Evolutionary conservation across 2,888 invertebrate species (phyloP), one percentile per base, ranked within the genome.

Genomic region (Noctua fimbriata): DNA sequence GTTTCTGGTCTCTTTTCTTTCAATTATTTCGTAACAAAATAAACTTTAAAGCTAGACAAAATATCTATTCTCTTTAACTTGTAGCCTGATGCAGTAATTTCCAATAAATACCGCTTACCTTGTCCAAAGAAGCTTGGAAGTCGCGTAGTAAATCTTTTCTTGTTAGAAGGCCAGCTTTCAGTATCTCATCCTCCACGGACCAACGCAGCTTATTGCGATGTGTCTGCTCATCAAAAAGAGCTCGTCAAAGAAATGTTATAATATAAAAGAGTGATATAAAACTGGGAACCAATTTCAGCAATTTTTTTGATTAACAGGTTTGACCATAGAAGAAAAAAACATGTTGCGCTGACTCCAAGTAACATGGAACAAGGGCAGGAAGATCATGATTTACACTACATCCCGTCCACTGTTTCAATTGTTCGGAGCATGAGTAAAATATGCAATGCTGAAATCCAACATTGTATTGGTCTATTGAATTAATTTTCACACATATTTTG

Each of bases 71-170:
- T 58, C n/a, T 58, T 41, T 21, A 67, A 60, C 67, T 73, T 32
- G 7, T 44, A 47, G 36, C 21, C 44, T 58, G 28, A 16, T 75
- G 63, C 36, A 84, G 28, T 47, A 55, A 69, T 70, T 16, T 67
- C n/a, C 32, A 60, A 67, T 60, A 65, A 77, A 73, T 67, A 78
- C 78, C 10, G 67, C 83, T 84, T 91, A 96, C 97, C 94, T 95
- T 91, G 73, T 96, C 95, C 63, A 92, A 92, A n/a, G 96, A 94
- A 79, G 94, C 91, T 92, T 97, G 96, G 83, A 93, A 96, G 90
- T 97, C 97, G 74, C 94, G 94, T 89, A 97, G 90, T 78, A 97
- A 89, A 86, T 96, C 95, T 79, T 94, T 96, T 78, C 95, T 93
- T 0, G 96, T 96, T 3, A 97, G 93, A 60, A 97, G 89, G 2